These are phyloP conservation scores for Megalopta genalis DNA, from an alignment of 1,140 invertebrate species.

Conservation along the genomic window DNA sequence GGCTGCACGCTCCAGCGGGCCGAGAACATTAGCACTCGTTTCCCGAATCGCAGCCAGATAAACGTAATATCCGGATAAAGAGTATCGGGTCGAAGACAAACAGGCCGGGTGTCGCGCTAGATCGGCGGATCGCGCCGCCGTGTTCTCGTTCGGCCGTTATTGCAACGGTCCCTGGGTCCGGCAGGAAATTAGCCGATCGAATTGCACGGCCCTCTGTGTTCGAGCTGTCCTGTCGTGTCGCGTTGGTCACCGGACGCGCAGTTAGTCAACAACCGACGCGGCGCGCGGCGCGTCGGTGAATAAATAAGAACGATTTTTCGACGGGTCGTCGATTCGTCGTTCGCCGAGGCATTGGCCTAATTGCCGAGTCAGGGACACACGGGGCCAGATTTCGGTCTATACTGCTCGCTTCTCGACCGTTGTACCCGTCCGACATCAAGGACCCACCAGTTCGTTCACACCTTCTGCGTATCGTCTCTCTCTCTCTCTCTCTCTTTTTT, in stretches of 20 bases:
- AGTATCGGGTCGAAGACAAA: not conserved
- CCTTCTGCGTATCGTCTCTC: not conserved
- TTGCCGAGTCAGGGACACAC: conserved; percentile 46
- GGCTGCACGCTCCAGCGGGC: too few relatives aligned
- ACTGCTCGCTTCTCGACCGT: conserved; percentile 27
- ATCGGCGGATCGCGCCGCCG: too few relatives aligned
- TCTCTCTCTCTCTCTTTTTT: not conserved
- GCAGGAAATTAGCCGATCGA: conserved; percentile 2
- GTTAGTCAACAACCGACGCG: not conserved
- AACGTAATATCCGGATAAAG: conserved; percentile 3
- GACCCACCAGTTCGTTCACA: conserved; percentile 42
- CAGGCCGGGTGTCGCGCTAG: not conserved
- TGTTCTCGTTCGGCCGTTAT: not conserved
- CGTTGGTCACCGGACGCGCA: not conserved
- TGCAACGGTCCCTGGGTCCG: not conserved
- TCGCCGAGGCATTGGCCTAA: conserved; percentile 45
- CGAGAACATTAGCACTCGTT: not conserved
- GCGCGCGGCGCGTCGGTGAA: not conserved
- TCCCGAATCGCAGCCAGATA: not conserved
- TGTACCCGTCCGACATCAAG: conserved; percentile 5
- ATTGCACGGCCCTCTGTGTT: not conserved
- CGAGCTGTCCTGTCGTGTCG: not conserved
- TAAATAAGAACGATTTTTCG: conserved; percentile 31
- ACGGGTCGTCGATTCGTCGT: conserved; percentile 35
- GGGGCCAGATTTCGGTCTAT: too few relatives aligned